These are phyloP conservation scores for Diarsia rubi DNA, from an alignment of 2,888 invertebrate genomes.

Conservation along the genomic window DNA sequence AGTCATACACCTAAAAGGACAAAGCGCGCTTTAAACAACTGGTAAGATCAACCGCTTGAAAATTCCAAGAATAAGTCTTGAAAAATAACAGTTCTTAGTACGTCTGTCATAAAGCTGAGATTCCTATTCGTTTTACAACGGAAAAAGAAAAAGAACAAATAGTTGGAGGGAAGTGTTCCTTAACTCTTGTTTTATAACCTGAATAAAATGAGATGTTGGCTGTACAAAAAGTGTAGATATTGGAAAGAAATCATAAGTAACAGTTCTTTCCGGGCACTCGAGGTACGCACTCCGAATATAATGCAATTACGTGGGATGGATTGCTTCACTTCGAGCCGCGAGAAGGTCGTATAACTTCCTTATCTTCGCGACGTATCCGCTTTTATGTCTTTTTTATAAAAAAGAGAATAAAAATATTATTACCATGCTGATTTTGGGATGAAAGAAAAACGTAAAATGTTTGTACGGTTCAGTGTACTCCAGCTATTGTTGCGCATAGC, in stretches of 20 bases:
- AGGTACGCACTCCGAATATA: slow-evolving; percentile 80
- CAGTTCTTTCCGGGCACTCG: slow-evolving; percentile 73
- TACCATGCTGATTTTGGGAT: slow-evolving; percentile 65
- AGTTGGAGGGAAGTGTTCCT: slow-evolving; percentile 58
- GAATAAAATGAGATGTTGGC: slow-evolving; percentile 59
- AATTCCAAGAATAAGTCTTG: slow-evolving; percentile 22
- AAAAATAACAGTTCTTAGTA: slow-evolving; percentile 49
- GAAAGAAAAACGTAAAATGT: slow-evolving; percentile 62
- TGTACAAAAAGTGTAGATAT: slow-evolving; percentile 72
- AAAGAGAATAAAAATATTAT: slow-evolving; percentile 76
- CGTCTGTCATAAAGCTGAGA: slow-evolving; percentile 43
- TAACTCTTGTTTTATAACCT: slow-evolving; percentile 65
- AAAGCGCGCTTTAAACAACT: neutral
- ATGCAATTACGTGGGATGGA: slow-evolving; percentile 85
- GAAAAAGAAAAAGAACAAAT: slow-evolving; percentile 51
- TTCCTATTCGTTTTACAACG: slow-evolving; percentile 38
- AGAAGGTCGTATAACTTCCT: slow-evolving; percentile 78
- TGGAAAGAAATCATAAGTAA: slow-evolving; percentile 76
- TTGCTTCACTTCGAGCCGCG: slow-evolving; percentile 79
- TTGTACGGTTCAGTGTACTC: slow-evolving; percentile 44
- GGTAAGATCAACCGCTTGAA: neutral
- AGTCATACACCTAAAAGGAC: neutral
- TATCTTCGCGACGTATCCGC: slow-evolving; percentile 73
- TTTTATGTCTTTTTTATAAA: slow-evolving; percentile 79
- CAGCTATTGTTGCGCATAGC: slow-evolving; percentile 52